Evolutionary conservation across 1,140 invertebrate species (phyloP), one percentile per base, ranked within the genome.

Genomic region (Pseudobourletiella spinata): DNA sequence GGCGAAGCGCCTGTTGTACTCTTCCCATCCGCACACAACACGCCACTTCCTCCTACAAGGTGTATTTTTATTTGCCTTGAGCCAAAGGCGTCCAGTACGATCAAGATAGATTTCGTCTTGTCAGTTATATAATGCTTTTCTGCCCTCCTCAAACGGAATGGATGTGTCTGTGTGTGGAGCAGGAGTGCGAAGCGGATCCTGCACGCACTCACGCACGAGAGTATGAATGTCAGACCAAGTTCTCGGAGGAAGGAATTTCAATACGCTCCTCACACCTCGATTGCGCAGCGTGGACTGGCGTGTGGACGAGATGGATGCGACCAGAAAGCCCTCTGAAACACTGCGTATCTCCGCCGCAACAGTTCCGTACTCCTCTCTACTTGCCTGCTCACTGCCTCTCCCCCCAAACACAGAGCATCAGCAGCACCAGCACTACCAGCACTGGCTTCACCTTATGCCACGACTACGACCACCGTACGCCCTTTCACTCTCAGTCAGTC

Each of bases 241-340:
- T 8, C 32, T 11, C 8, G 8, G n/a, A 39, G 8, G 32, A 39
- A 39, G 8, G n/a, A n/a, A 39, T 11, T n/a, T 39, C n/a, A 11
- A 39, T 39, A 39, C 14, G 48, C 18, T 51, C 48, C 48, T 51
- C 25, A 25, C 48, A 25, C 22, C 6, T 51, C 48, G 48, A 51
- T 26, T 25, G 48, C 48, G 28, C 48, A 51, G 48, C 48, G 48
- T 51, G 48, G 48, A 51, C 48, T 51, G 48, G 22, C 14, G 48
- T 51, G 6, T 26, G 25, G 24, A 51, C 14, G 6, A 51, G 8
- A 3, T 24, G 3, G 25, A 51, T 14, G 22, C 24, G 22, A 51
- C 22, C 25, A 14, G 2, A 24, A 51, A 25, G 4, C 48, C 48
- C n/a, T 8, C n/a, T n/a, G n/a, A n/a, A n/a, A n/a, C n/a, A n/a